These are phyloP conservation scores for Xenus cinereus DNA, from an alignment of 2,113 vertebrate species.

Conservation along the genomic window DNA sequence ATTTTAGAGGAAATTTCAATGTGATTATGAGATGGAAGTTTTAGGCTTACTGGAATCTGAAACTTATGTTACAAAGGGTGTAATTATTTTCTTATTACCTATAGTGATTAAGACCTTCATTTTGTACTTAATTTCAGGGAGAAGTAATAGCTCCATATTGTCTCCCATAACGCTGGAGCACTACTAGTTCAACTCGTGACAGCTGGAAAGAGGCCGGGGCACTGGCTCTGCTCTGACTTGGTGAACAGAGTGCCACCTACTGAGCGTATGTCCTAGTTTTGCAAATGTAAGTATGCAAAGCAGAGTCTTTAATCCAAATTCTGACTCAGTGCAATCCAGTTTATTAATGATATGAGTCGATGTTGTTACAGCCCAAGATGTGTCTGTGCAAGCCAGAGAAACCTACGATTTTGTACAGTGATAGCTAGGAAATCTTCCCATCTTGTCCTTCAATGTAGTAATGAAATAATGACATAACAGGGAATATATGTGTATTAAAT, in stretches of 20 bases:
- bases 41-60: neutral
- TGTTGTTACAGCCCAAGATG: conserved; percentile 15
- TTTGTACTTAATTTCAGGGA: neutral
- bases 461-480: conserved; percentile 53
- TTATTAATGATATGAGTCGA: conserved; percentile 23
- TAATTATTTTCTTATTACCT: neutral
- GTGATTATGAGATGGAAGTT: neutral
- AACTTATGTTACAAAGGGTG: neutral
- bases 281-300: neutral
- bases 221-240: neutral
- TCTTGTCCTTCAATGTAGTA: conserved; percentile 40
- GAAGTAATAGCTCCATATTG: neutral
- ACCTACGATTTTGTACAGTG: conserved; percentile 8
- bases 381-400: conserved; percentile 37
- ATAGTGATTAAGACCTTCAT: neutral
- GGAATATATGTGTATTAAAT: conserved; percentile 11
- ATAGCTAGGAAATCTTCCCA: conserved; percentile 48
- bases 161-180: neutral
- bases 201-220: accelerated
- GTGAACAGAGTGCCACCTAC: conserved; percentile 50
- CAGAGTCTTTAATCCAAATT: conserved; percentile 17
- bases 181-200: neutral
- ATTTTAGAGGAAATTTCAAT: neutral
- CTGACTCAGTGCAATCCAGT: conserved; percentile 44
- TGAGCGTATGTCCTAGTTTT: neutral